phyloP scores from a whole-genome alignment of 2,888 invertebrate genomes.

The Eristalis pertinax region DNA sequence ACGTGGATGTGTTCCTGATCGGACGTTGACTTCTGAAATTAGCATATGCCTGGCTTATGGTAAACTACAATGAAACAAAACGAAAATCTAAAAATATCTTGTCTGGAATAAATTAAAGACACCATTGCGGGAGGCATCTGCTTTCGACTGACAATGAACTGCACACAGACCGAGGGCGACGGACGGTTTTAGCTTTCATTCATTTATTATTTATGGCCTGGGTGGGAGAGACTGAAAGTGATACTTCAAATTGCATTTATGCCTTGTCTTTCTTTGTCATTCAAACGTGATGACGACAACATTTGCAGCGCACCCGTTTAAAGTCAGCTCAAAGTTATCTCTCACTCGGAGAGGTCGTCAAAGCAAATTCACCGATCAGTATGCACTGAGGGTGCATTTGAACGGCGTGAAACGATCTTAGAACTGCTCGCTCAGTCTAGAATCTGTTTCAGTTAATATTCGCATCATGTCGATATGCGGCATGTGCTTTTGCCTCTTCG shows the following conservation, averaged over 20 bases:
- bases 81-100: slow-evolving; percentile 19
- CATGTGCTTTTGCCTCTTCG: neutral
- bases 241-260: neutral
- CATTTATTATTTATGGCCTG: neutral
- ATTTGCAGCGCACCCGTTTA: neutral
- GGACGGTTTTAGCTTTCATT: neutral
- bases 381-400: neutral
- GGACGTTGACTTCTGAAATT: slow-evolving; percentile 48
- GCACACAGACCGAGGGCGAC: neutral
- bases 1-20: slow-evolving; percentile 4
- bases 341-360: neutral
- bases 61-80: slow-evolving; percentile 6
- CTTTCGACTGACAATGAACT: neutral
- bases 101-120: slow-evolving; percentile 25
- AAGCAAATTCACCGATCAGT: neutral
- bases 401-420: neutral
- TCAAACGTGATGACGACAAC: neutral
- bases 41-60: slow-evolving; percentile 31
- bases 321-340: neutral
- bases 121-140: neutral
- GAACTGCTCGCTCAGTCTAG: neutral
- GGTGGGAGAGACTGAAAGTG: neutral
- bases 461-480: neutral
- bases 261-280: neutral
- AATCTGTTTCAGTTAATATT: slow-evolving; percentile 8